Conservation (phyloP, 2,888 invertebrate species). For the Stratiomys singularior region DNA sequence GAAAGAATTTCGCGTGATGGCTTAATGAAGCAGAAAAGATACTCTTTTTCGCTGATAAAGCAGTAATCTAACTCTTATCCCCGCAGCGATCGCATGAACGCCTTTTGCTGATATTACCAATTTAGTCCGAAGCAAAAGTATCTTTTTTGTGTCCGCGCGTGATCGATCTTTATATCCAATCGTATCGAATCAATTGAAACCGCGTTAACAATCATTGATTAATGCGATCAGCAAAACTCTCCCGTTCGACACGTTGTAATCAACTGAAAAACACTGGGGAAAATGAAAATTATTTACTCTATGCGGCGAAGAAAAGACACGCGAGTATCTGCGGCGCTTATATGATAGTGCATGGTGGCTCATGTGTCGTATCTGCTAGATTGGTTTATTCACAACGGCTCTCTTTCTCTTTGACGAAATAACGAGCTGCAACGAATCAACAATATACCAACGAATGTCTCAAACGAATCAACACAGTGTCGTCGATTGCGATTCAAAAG, state of each 20-base stretch:
- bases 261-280: slow-evolving; percentile 16
- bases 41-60: no score
- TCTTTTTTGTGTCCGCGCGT: no score
- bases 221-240: slow-evolving; percentile 25
- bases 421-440: neutral
- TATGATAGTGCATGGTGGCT: no score
- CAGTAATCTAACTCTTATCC: neutral
- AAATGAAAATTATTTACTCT: slow-evolving; percentile 20
- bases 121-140: no score
- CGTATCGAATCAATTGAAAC: neutral
- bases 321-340: no score
- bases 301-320: neutral
- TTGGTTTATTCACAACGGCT: neutral
- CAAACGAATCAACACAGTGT: neutral
- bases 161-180: no score
- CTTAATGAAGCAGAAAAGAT: no score
- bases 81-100: neutral
- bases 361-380: no score
- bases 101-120: neutral
- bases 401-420: neutral
- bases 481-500: neutral
- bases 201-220: neutral
- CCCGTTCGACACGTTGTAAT: slow-evolving; percentile 16
- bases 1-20: neutral
- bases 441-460: neutral